Evolutionary conservation across 2,888 invertebrate genomes (phyloP).

Genomic region (Drosophila tripunctata): DNA sequence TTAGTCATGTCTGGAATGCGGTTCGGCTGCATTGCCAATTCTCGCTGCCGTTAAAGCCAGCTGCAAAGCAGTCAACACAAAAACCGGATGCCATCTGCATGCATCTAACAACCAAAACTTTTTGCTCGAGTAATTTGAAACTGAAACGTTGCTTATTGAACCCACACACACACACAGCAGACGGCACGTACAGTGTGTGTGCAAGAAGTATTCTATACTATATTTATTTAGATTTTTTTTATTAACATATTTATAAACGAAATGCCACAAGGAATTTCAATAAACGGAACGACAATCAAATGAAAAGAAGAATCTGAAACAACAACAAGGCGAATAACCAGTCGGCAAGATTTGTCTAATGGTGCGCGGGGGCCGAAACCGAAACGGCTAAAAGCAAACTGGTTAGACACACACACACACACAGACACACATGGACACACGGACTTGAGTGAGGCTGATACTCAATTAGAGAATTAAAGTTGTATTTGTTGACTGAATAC

Average conservation of each 20-base stretch:
- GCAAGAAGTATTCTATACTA: constrained; percentile 34
- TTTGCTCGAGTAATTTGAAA: constrained; percentile 7
- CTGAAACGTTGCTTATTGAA: constrained; percentile 16
- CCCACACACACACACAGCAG: constrained; percentile 19
- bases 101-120: constrained; percentile 55
- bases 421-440: not conserved
- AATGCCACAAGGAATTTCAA: constrained; percentile 54
- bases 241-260: constrained; percentile 54
- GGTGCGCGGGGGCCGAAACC: constrained; percentile 44
- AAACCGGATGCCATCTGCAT: constrained; percentile 77
- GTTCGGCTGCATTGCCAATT: constrained; percentile 68
- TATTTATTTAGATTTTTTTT: constrained; percentile 25
- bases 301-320: constrained; percentile 11
- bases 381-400: constrained; percentile 52
- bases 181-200: constrained; percentile 8
- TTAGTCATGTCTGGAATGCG: constrained; percentile 77
- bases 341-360: constrained; percentile 68
- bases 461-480: constrained; percentile 37
- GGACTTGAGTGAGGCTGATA: constrained; percentile 6
- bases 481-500: constrained; percentile 26
- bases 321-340: constrained; percentile 58
- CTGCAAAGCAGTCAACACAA: constrained; percentile 41
- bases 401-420: constrained; percentile 59
- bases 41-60: constrained; percentile 34
- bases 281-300: constrained; percentile 65